Evolutionary conservation across 1,140 invertebrate genomes (phyloP).

Genomic region (Trichonephila inaurata): DNA sequence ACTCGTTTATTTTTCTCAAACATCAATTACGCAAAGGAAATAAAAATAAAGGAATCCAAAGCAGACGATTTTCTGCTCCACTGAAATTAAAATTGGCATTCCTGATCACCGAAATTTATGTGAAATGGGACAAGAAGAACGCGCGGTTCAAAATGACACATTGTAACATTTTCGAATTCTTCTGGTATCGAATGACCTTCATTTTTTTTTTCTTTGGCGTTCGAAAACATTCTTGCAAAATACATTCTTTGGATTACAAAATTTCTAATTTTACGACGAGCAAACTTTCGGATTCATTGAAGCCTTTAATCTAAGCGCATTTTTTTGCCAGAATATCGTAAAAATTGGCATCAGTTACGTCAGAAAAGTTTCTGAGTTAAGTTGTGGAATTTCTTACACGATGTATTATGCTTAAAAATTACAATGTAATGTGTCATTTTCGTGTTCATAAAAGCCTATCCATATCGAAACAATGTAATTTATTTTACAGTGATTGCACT

Average conservation of each 20-base stretch:
- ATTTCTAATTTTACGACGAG: neutral
- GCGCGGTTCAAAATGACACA: neutral
- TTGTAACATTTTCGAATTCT: neutral
- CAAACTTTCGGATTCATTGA: neutral
- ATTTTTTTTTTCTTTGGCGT: neutral
- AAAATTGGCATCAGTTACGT: neutral
- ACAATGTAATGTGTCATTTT: neutral
- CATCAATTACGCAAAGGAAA: neutral
- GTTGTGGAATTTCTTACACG: neutral
- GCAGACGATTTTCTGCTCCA: slow-evolving; percentile 27
- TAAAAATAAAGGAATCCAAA: neutral
- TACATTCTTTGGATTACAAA: neutral
- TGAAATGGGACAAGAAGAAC: slow-evolving; percentile 4
- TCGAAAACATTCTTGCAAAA: neutral
- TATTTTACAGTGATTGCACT: neutral
- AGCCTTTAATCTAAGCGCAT: neutral
- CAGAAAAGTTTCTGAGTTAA: neutral
- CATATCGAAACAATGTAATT: neutral
- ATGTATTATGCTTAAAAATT: neutral
- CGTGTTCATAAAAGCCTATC: neutral
- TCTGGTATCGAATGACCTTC: neutral
- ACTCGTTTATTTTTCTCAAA: neutral
- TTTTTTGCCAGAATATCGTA: neutral
- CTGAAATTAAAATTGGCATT: neutral
- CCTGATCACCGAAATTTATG: neutral